These are phyloP conservation scores for Cotesia congregata DNA, from an alignment of 2,888 invertebrate species.

Conservation along the genomic window DNA sequence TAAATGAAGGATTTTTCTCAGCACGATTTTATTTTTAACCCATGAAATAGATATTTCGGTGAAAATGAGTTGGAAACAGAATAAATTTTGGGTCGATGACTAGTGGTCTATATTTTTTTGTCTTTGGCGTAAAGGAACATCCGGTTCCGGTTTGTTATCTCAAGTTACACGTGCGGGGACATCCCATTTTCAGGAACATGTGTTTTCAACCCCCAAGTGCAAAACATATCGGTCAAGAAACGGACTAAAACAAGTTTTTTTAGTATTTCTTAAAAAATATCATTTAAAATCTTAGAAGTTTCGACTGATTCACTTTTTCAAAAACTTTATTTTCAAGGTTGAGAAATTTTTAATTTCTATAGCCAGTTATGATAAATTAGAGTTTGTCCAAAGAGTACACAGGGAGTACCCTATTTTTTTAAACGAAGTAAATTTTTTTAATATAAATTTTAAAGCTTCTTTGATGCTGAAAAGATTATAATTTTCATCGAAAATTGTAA, in stretches of 20 bases:
- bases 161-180: slow-evolving; percentile 53
- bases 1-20: neutral
- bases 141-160: slow-evolving; percentile 66
- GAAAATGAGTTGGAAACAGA: neutral
- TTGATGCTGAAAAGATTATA: no score
- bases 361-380: no score
- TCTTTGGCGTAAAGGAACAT: slow-evolving; percentile 49
- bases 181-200: slow-evolving; percentile 61
- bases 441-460: no score
- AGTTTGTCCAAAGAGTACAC: no score
- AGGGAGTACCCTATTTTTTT: no score
- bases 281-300: no score
- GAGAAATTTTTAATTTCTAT: no score
- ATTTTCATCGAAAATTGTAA: no score
- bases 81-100: neutral
- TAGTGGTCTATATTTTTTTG: slow-evolving; percentile 28
- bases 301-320: no score
- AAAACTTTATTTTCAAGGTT: no score
- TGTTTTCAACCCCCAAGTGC: slow-evolving; percentile 48
- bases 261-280: neutral
- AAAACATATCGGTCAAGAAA: slow-evolving; percentile 12
- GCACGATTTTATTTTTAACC: neutral
- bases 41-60: neutral
- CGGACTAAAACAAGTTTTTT: neutral
- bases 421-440: no score